Evolutionary conservation across 1,140 invertebrate species (phyloP).

Genomic region (Papilio polyxenes): DNA sequence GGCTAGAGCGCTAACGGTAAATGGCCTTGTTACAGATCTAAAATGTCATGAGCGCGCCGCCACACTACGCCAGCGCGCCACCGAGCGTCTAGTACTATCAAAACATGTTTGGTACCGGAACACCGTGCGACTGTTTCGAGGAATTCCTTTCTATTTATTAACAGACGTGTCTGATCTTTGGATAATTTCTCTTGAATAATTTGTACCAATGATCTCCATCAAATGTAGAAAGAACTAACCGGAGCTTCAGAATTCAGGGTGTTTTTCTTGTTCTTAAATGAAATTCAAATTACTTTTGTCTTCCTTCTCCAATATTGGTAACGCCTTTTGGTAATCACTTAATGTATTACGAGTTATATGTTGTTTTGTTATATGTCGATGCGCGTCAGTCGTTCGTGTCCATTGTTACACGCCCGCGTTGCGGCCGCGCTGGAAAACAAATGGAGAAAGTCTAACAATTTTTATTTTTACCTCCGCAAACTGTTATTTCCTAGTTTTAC

Average conservation of each 20-base stretch:
- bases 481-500: conserved; percentile 51
- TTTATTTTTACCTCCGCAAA: conserved; percentile 51
- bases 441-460: conserved; percentile 57
- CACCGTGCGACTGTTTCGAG: conserved; percentile 30
- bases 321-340: conserved; percentile 4
- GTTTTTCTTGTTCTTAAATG: background rate
- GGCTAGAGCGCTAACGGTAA: conserved; percentile 49
- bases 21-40: conserved; percentile 63
- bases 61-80: conserved; percentile 50
- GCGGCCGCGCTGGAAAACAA: conserved; percentile 56
- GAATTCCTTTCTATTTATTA: conserved; percentile 33
- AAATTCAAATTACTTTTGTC: no score
- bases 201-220: background rate
- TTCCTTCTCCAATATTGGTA: background rate
- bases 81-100: conserved; percentile 52
- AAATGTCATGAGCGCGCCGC: conserved; percentile 64
- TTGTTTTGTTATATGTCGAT: conserved; percentile 49
- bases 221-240: background rate
- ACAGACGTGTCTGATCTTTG: conserved; percentile 26
- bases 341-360: background rate
- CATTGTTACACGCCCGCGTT: conserved; percentile 52
- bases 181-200: conserved; percentile 19
- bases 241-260: background rate
- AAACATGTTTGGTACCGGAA: conserved; percentile 32
- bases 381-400: conserved; percentile 48